Conservation (phyloP, 2,888 invertebrate species). For the Diaperis boleti region DNA sequence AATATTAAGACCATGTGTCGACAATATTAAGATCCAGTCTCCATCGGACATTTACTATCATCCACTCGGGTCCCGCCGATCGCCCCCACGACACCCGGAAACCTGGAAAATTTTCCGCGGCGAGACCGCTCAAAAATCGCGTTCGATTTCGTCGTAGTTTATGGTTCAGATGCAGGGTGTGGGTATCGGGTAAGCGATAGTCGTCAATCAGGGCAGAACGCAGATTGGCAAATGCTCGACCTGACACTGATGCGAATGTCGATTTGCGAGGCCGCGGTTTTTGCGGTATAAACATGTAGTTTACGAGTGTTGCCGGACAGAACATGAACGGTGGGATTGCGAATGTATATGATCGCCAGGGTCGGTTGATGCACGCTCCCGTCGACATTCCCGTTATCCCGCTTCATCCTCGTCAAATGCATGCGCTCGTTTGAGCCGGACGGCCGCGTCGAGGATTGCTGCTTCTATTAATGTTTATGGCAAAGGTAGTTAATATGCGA, state of each 20-base stretch:
- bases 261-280: slow-evolving; percentile 68
- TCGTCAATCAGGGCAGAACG: slow-evolving; percentile 64
- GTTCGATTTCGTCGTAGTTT: slow-evolving; percentile 22
- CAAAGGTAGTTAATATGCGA: slow-evolving; percentile 36
- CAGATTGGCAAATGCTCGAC: slow-evolving; percentile 64
- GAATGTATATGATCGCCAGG: slow-evolving; percentile 45
- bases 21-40: no score
- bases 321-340: slow-evolving; percentile 64
- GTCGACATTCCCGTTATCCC: slow-evolving; percentile 59
- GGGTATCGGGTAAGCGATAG: slow-evolving; percentile 51
- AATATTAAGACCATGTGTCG: no score
- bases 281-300: slow-evolving; percentile 68
- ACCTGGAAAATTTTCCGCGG: not conserved
- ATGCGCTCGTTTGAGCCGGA: slow-evolving; percentile 49
- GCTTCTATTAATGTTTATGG: slow-evolving; percentile 40
- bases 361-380: slow-evolving; percentile 41
- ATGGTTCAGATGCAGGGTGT: slow-evolving; percentile 20
- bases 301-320: slow-evolving; percentile 66
- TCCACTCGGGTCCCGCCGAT: not conserved
- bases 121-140: slow-evolving; percentile 15
- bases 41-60: no score
- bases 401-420: slow-evolving; percentile 58
- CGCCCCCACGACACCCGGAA: not conserved
- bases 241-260: slow-evolving; percentile 65
- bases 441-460: slow-evolving; percentile 32